phyloP scores from a whole-genome alignment of 2,797 vertebrate genomes.

The Moxostoma hubbsi region DNA sequence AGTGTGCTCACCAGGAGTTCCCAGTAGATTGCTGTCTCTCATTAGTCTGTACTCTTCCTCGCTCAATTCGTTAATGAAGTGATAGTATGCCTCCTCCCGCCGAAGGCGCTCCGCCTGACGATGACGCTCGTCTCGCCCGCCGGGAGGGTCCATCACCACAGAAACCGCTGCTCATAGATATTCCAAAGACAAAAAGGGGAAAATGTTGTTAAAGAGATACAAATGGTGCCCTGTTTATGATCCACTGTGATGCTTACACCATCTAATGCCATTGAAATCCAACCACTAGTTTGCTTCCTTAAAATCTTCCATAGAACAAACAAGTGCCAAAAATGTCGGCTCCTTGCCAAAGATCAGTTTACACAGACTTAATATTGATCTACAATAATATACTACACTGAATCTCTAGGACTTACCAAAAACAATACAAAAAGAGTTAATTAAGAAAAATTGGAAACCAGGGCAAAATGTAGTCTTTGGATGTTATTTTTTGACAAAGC shows the following conservation, averaged over 20 bases:
- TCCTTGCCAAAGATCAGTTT: too few species aligned
- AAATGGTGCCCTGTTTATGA: background rate
- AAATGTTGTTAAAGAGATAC: background rate
- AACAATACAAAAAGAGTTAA: background rate
- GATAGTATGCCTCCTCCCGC: conserved; percentile 95
- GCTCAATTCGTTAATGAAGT: conserved; percentile 92
- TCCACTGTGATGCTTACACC: background rate
- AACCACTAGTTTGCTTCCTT: background rate
- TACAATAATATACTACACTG: background rate
- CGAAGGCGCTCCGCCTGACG: conserved; percentile 93
- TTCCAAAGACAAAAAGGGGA: conserved; percentile 6
- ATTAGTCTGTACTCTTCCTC: conserved; percentile 96
- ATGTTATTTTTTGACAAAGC: background rate
- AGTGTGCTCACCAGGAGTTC: conserved; percentile 86
- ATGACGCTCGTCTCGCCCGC: conserved; percentile 85
- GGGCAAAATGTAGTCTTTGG: background rate
- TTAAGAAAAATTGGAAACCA: background rate
- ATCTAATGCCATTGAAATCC: background rate
- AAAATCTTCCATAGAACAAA: background rate
- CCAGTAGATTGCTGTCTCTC: conserved; percentile 93
- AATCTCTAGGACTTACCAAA: background rate
- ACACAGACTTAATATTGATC: background rate
- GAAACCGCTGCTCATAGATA: conserved; percentile 69
- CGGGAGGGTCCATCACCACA: conserved; percentile 85
- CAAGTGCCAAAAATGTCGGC: too few species aligned